Conservation (phyloP, 2,797 vertebrate species). For the Parauchenoglanis punctatus region DNA sequence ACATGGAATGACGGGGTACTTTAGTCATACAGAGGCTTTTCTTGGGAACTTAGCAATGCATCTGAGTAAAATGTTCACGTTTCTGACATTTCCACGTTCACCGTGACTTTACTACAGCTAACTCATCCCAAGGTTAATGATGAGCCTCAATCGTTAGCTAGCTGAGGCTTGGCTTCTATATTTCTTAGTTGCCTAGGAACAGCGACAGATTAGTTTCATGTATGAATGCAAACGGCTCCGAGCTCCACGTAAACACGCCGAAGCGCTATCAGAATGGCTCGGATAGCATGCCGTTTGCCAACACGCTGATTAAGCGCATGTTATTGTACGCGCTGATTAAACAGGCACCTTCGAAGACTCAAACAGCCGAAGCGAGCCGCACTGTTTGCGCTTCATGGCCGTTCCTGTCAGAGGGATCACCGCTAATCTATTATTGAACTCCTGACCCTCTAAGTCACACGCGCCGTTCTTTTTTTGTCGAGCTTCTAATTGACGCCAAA, state of each 20-base stretch:
- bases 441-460: conserved; percentile 27
- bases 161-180: neutral
- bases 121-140: neutral
- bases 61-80: neutral
- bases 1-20: no score
- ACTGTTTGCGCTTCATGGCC: conserved; percentile 24
- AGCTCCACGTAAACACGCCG: no score
- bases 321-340: conserved; percentile 37
- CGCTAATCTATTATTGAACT: conserved; percentile 41
- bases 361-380: conserved; percentile 28
- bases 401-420: conserved; percentile 30
- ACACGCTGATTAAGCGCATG: neutral
- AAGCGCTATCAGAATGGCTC: neutral
- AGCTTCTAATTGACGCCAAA: conserved; percentile 16
- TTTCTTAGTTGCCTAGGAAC: neutral
- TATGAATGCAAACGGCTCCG: neutral
- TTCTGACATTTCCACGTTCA: neutral
- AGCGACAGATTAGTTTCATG: neutral
- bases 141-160: neutral
- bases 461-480: neutral
- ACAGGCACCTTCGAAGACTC: conserved; percentile 22
- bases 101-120: neutral
- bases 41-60: neutral
- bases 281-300: neutral
- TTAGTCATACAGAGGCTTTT: neutral